phyloP scores from a whole-genome alignment of 1,140 invertebrate species.

The Bombus ignitus region DNA sequence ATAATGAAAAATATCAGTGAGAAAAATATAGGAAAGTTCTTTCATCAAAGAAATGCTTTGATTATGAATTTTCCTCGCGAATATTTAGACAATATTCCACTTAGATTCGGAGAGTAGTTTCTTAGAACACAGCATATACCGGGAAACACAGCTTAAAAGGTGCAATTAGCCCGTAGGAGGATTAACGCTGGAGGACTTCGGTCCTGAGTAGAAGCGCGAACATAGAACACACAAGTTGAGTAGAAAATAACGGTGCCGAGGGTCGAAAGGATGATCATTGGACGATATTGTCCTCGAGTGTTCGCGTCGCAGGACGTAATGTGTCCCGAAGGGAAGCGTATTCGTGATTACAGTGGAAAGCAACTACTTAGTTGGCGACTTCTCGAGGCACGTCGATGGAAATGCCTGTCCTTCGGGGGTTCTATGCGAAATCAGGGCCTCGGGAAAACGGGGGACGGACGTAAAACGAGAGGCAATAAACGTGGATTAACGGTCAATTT shows the following conservation, averaged over 20 bases:
- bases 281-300: conserved; percentile 51
- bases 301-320: conserved; percentile 30
- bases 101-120: too few relatives aligned
- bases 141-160: background rate
- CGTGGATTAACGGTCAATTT: conserved; percentile 53
- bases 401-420: conserved; percentile 27
- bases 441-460: background rate
- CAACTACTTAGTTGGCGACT: conserved; percentile 53
- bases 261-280: conserved; percentile 35
- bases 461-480: conserved; percentile 35
- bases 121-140: too few relatives aligned
- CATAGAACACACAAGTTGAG: conserved; percentile 20
- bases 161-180: background rate
- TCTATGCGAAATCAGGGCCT: conserved; percentile 24
- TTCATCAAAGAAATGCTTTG: background rate
- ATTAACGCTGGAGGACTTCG: background rate
- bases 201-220: background rate
- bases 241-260: conserved; percentile 12
- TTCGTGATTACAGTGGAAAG: conserved; percentile 59
- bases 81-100: background rate
- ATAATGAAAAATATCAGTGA: background rate
- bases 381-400: conserved; percentile 38
- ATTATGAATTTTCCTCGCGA: background rate
- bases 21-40: background rate
- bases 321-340: conserved; percentile 36